These are phyloP conservation scores for Achatina immaculata DNA, from an alignment of 1,140 invertebrate species.

Conservation along the genomic window DNA sequence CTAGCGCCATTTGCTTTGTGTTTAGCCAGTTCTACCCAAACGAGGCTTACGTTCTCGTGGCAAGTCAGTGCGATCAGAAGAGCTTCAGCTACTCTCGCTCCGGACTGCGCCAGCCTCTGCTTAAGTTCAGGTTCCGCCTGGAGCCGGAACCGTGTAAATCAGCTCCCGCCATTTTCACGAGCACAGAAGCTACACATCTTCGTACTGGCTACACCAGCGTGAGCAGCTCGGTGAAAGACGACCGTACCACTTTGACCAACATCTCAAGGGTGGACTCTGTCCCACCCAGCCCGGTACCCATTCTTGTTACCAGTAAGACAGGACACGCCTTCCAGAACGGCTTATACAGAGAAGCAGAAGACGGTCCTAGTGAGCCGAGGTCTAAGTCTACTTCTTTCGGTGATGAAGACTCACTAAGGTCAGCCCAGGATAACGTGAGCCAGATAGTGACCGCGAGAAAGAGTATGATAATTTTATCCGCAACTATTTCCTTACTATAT, in stretches of 20 bases:
- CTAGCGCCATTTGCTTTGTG: conserved; percentile 45
- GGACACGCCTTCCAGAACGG: neutral
- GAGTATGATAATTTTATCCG: no score
- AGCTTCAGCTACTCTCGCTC: conserved; percentile 44
- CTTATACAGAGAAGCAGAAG: no score
- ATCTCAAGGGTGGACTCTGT: neutral
- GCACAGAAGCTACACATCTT: neutral
- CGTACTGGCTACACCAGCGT: neutral
- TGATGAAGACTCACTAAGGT: neutral
- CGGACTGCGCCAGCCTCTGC: conserved; percentile 40
- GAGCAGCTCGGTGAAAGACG: neutral
- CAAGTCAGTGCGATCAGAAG: conserved; percentile 51
- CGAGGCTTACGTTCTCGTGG: conserved; percentile 45
- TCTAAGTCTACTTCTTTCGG: neutral
- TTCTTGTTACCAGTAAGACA: neutral
- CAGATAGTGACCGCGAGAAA: no score
- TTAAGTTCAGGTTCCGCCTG: conserved; percentile 28
- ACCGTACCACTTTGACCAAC: neutral
- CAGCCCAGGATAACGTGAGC: neutral
- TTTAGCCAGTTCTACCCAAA: conserved; percentile 45
- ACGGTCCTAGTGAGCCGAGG: neutral
- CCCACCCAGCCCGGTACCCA: neutral
- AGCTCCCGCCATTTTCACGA: conserved; percentile 8
- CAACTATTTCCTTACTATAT: no score
- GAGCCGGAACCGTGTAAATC: conserved; percentile 45